Percentiles rank a stretch among this genome's conserved stretches.
These are phyloP conservation scores for Pectinophora gossypiella DNA, from an alignment of 1,140 invertebrate genomes.

Conservation along the genomic window DNA sequence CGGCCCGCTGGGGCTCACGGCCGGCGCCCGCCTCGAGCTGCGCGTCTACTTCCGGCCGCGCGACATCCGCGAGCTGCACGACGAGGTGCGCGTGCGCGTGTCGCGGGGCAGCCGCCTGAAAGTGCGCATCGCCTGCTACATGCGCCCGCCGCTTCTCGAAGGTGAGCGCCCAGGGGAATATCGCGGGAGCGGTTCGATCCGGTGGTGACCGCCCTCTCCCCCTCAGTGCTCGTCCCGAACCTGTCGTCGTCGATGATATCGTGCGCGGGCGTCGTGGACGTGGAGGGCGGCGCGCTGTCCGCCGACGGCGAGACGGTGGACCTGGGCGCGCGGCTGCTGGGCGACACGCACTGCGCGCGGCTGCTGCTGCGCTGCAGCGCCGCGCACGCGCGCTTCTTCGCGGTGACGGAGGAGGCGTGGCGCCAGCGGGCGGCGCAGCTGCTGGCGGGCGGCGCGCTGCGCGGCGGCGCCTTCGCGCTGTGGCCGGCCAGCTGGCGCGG, in stretches of 20 bases:
- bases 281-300: not conserved
- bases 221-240: not conserved
- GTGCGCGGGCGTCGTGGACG: not conserved
- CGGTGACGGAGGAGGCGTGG: slow-evolving; percentile 50
- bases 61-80: slow-evolving; percentile 28
- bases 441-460: slow-evolving; percentile 4
- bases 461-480: slow-evolving; percentile 21
- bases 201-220: too few species aligned
- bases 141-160: slow-evolving; percentile 42
- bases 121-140: slow-evolving; percentile 40
- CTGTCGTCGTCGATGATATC: not conserved
- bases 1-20: slow-evolving; percentile 23
- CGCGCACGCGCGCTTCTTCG: slow-evolving; percentile 38
- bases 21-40: slow-evolving; percentile 32
- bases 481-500: slow-evolving; percentile 35
- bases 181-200: too few species aligned
- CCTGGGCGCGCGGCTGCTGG: slow-evolving; percentile 44
- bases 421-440: not conserved
- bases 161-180: too few species aligned
- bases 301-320: slow-evolving; percentile 30
- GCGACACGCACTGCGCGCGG: slow-evolving; percentile 35
- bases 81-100: slow-evolving; percentile 30
- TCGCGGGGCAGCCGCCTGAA: slow-evolving; percentile 22
- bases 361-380: slow-evolving; percentile 30
- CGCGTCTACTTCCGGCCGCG: slow-evolving; percentile 31